Percentiles rank a stretch among this genome's conserved stretches.
These are phyloP conservation scores for Dryocosmus kuriphilus DNA, from an alignment of 2,888 invertebrate species.

Conservation along the genomic window DNA sequence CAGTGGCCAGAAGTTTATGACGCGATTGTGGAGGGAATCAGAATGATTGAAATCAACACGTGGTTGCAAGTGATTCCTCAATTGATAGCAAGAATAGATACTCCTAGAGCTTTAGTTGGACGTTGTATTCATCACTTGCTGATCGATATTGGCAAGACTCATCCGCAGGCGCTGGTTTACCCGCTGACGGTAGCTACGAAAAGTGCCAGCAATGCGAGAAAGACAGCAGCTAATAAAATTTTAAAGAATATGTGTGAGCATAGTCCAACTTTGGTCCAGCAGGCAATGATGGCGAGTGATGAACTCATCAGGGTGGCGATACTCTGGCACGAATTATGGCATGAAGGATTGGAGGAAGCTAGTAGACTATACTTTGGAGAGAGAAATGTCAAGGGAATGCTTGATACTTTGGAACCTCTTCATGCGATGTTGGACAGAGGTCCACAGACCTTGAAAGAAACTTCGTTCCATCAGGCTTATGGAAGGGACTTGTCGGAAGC, in stretches of 20 bases:
- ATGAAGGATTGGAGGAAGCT: constrained; percentile 97
- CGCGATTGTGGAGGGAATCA: constrained; percentile 94
- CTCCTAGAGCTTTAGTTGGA: constrained; percentile 91
- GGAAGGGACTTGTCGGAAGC: constrained; percentile 96
- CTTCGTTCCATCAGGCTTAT: constrained; percentile 97
- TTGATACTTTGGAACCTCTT: constrained; percentile 95
- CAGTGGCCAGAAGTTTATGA: constrained; percentile 96
- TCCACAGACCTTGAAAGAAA: constrained; percentile 97
- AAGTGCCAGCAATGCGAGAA: constrained; percentile 90
- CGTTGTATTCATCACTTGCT: constrained; percentile 94
- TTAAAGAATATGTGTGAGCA: constrained; percentile 97
- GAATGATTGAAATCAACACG: constrained; percentile 96
- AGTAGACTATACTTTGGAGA: constrained; percentile 97
- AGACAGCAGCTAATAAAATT: constrained; percentile 95
- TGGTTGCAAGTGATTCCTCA: constrained; percentile 99
- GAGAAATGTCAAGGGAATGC: constrained; percentile 97
- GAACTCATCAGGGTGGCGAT: constrained; percentile 98
- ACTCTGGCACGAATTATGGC: constrained; percentile 99
- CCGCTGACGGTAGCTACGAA: constrained; percentile 98
- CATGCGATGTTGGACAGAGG: constrained; percentile 96
- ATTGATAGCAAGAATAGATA: constrained; percentile 98
- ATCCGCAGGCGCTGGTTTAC: constrained; percentile 98
- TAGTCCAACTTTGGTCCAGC: constrained; percentile 93
- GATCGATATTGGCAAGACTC: constrained; percentile 97
- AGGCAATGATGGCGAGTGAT: constrained; percentile 97